phyloP scores from a whole-genome alignment of 2,113 vertebrate species.

The Saccopteryx bilineata region DNA sequence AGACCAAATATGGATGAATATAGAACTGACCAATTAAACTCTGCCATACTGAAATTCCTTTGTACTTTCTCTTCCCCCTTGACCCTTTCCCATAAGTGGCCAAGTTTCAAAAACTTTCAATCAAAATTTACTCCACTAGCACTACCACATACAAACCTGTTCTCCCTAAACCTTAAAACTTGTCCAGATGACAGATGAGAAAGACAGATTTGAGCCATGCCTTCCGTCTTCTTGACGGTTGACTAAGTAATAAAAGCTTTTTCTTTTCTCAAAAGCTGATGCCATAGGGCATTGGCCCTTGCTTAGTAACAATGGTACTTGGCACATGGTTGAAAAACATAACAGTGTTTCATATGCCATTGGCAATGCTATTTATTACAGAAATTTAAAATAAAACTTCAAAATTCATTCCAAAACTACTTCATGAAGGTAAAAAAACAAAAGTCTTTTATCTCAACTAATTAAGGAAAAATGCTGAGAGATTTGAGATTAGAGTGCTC shows the following conservation, averaged over 20 bases:
- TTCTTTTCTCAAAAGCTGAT: not conserved
- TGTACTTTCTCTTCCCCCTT: not conserved
- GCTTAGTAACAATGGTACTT: not conserved
- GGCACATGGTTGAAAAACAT: not conserved
- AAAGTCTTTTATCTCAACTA: constrained; percentile 9
- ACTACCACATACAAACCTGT: not conserved
- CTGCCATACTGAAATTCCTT: not conserved
- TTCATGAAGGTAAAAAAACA: not conserved
- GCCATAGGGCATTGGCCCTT: not conserved
- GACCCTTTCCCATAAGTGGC: not conserved
- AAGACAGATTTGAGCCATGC: not conserved
- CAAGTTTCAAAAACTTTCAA: not conserved
- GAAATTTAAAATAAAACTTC: constrained; percentile 40
- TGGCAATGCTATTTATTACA: not conserved
- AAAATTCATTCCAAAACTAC: constrained; percentile 38
- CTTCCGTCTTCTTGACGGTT: not conserved
- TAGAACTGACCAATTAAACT: not conserved
- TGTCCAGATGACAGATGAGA: not conserved
- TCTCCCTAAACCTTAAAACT: not conserved
- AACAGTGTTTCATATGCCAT: not conserved
- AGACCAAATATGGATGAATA: not conserved
- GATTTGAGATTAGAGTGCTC: constrained; percentile 10
- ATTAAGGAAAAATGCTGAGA: not conserved
- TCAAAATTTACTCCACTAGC: not conserved
- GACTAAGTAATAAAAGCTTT: not conserved